These are phyloP conservation scores for Plecotus auritus DNA, from an alignment of 2,113 vertebrate genomes.

Conservation along the genomic window DNA sequence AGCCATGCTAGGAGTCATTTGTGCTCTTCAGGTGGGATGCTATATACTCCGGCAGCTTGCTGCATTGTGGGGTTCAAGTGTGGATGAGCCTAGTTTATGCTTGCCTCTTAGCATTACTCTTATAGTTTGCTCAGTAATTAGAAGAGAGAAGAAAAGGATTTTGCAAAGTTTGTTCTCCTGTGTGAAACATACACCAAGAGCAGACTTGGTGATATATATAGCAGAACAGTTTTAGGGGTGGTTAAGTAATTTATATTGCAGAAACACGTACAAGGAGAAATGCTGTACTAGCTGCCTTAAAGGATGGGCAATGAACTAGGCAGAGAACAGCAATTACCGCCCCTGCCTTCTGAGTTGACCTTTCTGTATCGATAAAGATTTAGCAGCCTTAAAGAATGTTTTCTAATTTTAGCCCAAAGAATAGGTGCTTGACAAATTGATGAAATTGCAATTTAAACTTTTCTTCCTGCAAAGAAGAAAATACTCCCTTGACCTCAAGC, in stretches of 20 bases:
- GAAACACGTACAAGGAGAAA: not conserved
- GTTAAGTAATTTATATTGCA: not conserved
- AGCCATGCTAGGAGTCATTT: not conserved
- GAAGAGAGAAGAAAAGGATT: not conserved
- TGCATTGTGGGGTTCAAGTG: not conserved
- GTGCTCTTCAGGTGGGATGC: not conserved
- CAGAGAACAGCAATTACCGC: not conserved
- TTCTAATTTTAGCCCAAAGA: conserved; percentile 71
- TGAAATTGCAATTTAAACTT: conserved; percentile 15
- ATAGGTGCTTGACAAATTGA: conserved; percentile 58
- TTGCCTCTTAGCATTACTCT: not conserved
- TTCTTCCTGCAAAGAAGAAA: conserved; percentile 35
- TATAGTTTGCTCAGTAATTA: not conserved
- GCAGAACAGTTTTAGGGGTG: not conserved
- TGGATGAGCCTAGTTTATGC: not conserved
- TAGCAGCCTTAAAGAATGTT: conserved; percentile 72
- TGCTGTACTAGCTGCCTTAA: not conserved
- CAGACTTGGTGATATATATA: not conserved
- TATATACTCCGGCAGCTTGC: not conserved
- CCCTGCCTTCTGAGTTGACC: not conserved
- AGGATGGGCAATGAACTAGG: not conserved
- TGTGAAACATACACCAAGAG: not conserved
- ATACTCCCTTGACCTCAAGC: not conserved
- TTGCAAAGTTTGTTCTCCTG: not conserved
- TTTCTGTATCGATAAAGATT: conserved; percentile 53